Percentiles rank a stretch among this genome's conserved stretches.
phyloP scores from a whole-genome alignment of 2,113 vertebrate species.

The Xenotilapia caudafasciata region DNA sequence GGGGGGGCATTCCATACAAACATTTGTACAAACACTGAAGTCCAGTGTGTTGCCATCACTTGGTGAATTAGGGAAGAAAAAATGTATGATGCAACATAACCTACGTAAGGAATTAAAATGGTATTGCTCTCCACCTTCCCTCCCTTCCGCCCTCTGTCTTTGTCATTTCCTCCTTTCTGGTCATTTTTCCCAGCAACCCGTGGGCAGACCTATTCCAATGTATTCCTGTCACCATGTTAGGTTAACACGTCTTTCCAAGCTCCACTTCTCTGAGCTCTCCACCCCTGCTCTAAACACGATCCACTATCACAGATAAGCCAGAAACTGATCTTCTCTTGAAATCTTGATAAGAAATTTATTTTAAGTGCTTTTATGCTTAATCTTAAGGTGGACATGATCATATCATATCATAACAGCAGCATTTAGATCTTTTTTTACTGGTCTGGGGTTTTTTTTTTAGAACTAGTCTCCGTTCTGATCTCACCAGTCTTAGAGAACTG shows the following conservation, averaged over 20 bases:
- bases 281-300: not conserved
- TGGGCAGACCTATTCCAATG: not conserved
- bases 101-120: not conserved
- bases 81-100: slow-evolving; percentile 17
- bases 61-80: not conserved
- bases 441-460: not conserved
- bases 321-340: not conserved
- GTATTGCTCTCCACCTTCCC: not conserved
- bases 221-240: slow-evolving; percentile 6
- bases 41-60: not conserved
- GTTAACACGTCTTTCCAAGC: not conserved
- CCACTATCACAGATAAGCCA: not conserved
- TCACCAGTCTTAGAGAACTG: not conserved
- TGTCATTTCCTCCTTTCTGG: slow-evolving; percentile 36
- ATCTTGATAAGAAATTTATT: not conserved
- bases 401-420: not conserved
- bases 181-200: slow-evolving; percentile 24
- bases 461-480: not conserved
- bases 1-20: not conserved
- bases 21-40: not conserved
- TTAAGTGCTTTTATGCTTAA: not conserved
- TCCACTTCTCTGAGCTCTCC: not conserved
- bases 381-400: not conserved
- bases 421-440: not conserved
- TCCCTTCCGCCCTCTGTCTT: slow-evolving; percentile 14